Evolutionary conservation across 35 echinoderm and acorn worm genomes (phyloP).

Genomic region (Apostichopus parvimensis): DNA sequence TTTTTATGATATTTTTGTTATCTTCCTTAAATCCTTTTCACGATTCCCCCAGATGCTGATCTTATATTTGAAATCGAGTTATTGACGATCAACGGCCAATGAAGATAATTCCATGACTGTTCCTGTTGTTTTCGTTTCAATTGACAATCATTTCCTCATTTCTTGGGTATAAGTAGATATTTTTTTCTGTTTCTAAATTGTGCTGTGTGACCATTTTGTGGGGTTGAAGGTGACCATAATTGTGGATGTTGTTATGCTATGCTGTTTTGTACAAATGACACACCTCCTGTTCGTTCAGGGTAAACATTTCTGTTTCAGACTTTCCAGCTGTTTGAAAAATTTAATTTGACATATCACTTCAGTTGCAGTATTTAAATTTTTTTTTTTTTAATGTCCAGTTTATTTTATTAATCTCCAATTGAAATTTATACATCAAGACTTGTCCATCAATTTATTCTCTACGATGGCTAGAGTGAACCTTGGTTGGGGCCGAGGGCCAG

Average conservation of each 20-base stretch:
- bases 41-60: constrained; percentile 44
- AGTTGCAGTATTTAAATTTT: too few species aligned
- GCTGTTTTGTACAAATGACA: too few species aligned
- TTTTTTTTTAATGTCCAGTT: too few species aligned
- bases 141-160: neutral
- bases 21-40: constrained; percentile 29
- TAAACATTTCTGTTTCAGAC: too few species aligned
- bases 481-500: too few species aligned
- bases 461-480: too few species aligned
- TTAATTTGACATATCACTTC: too few species aligned
- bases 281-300: too few species aligned
- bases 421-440: too few species aligned
- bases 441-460: too few species aligned
- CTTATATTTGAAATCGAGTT: constrained; percentile 50
- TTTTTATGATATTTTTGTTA: neutral
- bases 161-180: neutral
- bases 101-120: neutral
- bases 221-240: neutral
- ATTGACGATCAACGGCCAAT: constrained; percentile 26
- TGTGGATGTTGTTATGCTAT: neutral
- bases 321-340: too few species aligned
- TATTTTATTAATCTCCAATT: too few species aligned
- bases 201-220: neutral
- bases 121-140: neutral
- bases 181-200: neutral